Percentiles rank a stretch among this genome's conserved stretches.
These are phyloP conservation scores for Busseola fusca DNA, from an alignment of 2,888 invertebrate species.

Conservation along the genomic window DNA sequence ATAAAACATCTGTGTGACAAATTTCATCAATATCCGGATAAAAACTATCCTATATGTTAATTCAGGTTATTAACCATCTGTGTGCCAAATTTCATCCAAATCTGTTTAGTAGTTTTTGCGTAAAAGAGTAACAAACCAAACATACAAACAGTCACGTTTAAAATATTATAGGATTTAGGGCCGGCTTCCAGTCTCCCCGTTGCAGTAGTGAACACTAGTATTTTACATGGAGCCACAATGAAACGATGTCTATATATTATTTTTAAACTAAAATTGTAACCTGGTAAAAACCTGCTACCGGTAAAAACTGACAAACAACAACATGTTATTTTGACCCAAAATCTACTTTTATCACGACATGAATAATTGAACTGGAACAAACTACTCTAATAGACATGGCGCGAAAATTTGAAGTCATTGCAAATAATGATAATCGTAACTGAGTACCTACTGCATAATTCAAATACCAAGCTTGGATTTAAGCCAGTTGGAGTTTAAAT, in stretches of 20 bases:
- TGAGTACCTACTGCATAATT: neutral
- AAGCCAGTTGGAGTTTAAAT: conserved; percentile 26
- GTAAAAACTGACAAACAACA: neutral
- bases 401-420: neutral
- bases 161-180: too few species aligned
- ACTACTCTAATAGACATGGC: neutral
- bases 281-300: neutral
- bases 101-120: too few species aligned
- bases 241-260: neutral
- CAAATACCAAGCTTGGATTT: conserved; percentile 23
- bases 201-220: too few species aligned
- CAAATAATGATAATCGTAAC: neutral
- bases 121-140: too few species aligned
- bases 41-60: too few species aligned
- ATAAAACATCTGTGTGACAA: too few species aligned
- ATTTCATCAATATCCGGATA: too few species aligned
- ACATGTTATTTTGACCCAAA: neutral
- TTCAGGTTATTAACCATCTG: too few species aligned
- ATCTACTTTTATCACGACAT: neutral
- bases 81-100: too few species aligned
- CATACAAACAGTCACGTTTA: too few species aligned
- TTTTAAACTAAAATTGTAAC: neutral
- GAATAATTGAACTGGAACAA: neutral
- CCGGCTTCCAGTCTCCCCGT: too few species aligned
- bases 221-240: neutral